Evolutionary conservation across 2,888 invertebrate genomes (phyloP), one percentile per base, ranked within the genome.

Genomic region (Chalcis sispes): DNA sequence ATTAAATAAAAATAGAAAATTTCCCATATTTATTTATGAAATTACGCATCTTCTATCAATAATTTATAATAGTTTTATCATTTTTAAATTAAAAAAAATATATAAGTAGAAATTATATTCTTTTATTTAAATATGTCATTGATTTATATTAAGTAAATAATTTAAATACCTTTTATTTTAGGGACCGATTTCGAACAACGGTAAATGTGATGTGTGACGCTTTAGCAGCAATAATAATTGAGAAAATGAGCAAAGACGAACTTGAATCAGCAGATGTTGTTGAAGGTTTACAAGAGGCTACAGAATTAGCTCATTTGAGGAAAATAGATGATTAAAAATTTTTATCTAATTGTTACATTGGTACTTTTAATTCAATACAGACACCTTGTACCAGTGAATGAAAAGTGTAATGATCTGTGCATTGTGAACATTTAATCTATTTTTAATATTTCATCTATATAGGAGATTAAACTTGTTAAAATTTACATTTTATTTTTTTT

Each of bases 121-220:
- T n/a, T n/a, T n/a, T n/a, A n/a, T n/a, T n/a, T n/a, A n/a, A n/a
- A n/a, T n/a, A n/a, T n/a, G n/a, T n/a, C n/a, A n/a, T n/a, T n/a
- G n/a, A n/a, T n/a, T n/a, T n/a, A n/a, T n/a, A n/a, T n/a, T n/a
- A n/a, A n/a, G n/a, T n/a, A n/a, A n/a, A n/a, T 36, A 36, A 36
- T 36, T 36, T 7, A 36, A 36, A 36, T 7, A 7, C 36, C 5
- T 36, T 36, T 36, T 61, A 0, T 50, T 77, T 90, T 88, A 96
- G 96, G 77, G 95, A 96, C 89, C 94, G 96, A 81, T 96, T 95
- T 92, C 92, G 96, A 87, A 93, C 96, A 85, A 94, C 96, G 85
- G 92, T 98, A 83, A 99, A 99, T 89, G 98, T 99, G 40, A 93
- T 98, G 89, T 98, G 98, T 83, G 98, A 99, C 89, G 95, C 97